Conservation (phyloP, 2,888 invertebrate species). For the Drosophila rellima region DNA sequence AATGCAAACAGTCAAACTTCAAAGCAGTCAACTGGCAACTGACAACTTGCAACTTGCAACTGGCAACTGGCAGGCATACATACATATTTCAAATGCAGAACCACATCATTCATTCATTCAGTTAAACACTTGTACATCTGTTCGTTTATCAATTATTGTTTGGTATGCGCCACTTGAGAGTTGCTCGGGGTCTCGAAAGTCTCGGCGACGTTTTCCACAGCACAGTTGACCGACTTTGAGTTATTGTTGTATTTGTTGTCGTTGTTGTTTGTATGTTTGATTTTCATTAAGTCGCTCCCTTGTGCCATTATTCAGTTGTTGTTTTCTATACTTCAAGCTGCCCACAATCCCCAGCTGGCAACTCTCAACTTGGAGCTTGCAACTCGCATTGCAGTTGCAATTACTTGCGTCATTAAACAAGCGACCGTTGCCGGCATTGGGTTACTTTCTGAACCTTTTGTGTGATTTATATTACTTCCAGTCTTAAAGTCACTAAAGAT, state of each 20-base stretch:
- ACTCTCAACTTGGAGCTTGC: constrained; percentile 42
- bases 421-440: constrained; percentile 57
- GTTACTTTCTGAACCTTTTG: constrained; percentile 72
- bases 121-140: constrained; percentile 79
- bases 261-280: constrained; percentile 64
- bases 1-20: constrained; percentile 38
- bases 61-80: constrained; percentile 2
- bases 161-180: constrained; percentile 61
- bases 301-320: constrained; percentile 38
- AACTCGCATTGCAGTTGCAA: constrained; percentile 58
- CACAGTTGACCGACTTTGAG: constrained; percentile 66
- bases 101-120: constrained; percentile 65
- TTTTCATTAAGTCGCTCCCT: constrained; percentile 78
- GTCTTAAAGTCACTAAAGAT: constrained; percentile 70
- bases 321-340: constrained; percentile 36
- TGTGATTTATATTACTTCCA: constrained; percentile 76
- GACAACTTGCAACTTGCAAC: constrained; percentile 3
- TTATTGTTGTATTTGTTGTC: constrained; percentile 37
- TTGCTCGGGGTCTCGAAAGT: constrained; percentile 27
- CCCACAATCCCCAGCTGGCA: constrained; percentile 49
- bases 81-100: constrained; percentile 37
- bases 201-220: constrained; percentile 58
- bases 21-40: constrained; percentile 34
- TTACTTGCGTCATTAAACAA: constrained; percentile 76
- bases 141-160: constrained; percentile 78